A percentile compares a stretch with the other conserved stretches of the same genome.
Conservation (phyloP, 2,113 vertebrate species). For the Actenoides hombroni region DNA sequence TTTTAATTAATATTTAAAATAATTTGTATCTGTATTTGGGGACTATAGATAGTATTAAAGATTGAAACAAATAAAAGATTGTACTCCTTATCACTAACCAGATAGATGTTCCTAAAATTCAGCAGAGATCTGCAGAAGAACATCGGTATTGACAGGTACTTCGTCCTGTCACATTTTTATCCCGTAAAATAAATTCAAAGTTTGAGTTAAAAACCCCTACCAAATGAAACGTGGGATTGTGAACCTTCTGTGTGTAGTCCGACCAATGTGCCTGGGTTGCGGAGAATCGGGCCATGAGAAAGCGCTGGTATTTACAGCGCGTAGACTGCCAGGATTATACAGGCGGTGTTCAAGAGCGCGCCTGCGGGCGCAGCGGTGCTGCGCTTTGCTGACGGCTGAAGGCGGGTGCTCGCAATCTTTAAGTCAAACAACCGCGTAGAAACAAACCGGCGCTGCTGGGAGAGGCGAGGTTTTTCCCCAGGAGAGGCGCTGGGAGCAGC, state of each 20-base stretch:
- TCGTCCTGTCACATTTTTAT: not conserved
- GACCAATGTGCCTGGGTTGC: rapidly evolving
- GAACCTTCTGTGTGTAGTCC: rapidly evolving
- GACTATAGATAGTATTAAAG: not conserved
- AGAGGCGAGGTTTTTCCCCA: rapidly evolving
- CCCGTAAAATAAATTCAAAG: not conserved
- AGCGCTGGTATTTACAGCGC: rapidly evolving
- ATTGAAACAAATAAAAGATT: not conserved
- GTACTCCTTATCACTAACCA: not conserved
- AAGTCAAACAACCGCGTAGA: rapidly evolving
- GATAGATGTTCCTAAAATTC: not conserved
- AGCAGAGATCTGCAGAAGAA: not conserved
- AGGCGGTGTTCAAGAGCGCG: rapidly evolving
- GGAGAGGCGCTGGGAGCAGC: not conserved
- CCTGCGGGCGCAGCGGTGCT: not conserved
- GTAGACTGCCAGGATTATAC: rapidly evolving
- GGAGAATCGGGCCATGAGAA: not conserved
- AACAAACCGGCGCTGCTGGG: not conserved
- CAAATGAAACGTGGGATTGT: not conserved
- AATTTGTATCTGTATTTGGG: not conserved
- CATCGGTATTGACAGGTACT: rapidly evolving
- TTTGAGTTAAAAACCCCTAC: not conserved
- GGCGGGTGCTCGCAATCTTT: not conserved
- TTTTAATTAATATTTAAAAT: not conserved
- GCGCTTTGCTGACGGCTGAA: rapidly evolving